Evolutionary conservation across 2,113 vertebrate genomes (phyloP).

Genomic region (Vidua chalybeata): DNA sequence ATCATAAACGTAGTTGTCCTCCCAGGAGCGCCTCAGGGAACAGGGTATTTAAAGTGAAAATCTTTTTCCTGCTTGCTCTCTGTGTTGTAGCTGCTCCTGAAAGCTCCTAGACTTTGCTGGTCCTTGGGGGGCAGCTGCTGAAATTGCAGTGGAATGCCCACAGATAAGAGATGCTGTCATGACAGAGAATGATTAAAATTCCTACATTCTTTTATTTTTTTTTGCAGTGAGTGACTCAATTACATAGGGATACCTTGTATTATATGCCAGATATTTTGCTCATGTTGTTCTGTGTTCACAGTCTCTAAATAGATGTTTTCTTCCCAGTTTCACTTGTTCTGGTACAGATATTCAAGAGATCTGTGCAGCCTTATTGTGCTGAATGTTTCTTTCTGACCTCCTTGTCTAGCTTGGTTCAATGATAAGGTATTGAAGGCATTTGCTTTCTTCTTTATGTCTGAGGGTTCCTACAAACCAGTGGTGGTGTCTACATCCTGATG

Average conservation of each 20-base stretch:
- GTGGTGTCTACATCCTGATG: neutral
- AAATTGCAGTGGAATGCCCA: neutral
- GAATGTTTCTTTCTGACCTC: neutral
- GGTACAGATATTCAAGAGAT: neutral
- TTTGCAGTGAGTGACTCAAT: neutral
- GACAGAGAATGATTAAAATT: neutral
- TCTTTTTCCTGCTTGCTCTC: neutral
- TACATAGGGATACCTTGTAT: neutral
- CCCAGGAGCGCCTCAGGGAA: neutral
- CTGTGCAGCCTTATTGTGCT: neutral
- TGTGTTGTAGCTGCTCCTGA: neutral
- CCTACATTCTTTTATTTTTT: accelerated
- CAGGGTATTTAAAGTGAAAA: neutral
- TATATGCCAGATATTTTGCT: neutral
- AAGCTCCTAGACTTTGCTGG: neutral
- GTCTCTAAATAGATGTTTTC: neutral
- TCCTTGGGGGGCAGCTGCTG: neutral
- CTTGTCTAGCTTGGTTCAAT: neutral
- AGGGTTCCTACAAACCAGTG: neutral
- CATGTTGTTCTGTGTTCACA: neutral
- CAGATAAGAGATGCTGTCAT: neutral
- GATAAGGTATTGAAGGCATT: neutral
- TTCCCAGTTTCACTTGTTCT: neutral
- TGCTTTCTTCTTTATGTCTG: accelerated
- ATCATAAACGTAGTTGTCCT: conserved; percentile 1